Conservation (phyloP, 2,888 invertebrate genomes). For the Melanotus villosus region DNA sequence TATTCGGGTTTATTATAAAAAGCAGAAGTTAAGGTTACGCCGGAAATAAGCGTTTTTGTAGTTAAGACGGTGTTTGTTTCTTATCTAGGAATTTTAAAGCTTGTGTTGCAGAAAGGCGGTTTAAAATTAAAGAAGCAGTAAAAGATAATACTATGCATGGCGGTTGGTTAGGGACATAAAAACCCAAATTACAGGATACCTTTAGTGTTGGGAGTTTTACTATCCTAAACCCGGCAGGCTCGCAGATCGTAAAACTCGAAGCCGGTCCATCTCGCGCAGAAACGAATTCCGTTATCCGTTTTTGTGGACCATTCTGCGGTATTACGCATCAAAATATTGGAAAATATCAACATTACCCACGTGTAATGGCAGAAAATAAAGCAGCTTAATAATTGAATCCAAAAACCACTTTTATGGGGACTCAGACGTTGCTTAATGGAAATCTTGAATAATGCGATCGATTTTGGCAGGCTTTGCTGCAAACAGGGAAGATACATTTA, state of each 20-base stretch:
- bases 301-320: slow-evolving; percentile 37
- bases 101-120: slow-evolving; percentile 22
- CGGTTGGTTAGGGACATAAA: slow-evolving; percentile 50
- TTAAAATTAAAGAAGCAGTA: slow-evolving; percentile 44
- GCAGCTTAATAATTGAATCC: slow-evolving; percentile 35
- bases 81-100: slow-evolving; percentile 28
- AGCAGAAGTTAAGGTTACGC: too few relatives aligned
- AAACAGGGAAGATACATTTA: slow-evolving; percentile 36
- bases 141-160: slow-evolving; percentile 47
- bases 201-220: slow-evolving; percentile 48
- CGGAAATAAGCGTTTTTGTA: too few relatives aligned
- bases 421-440: slow-evolving; percentile 26
- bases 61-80: slow-evolving; percentile 12
- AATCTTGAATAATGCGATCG: slow-evolving; percentile 31
- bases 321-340: slow-evolving; percentile 39
- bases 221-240: slow-evolving; percentile 43
- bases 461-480: slow-evolving; percentile 26
- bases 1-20: too few relatives aligned
- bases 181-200: slow-evolving; percentile 48
- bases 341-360: slow-evolving; percentile 38
- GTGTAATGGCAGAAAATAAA: slow-evolving; percentile 18
- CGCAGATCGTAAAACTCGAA: slow-evolving; percentile 47
- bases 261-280: slow-evolving; percentile 37
- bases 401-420: slow-evolving; percentile 23
- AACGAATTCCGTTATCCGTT: slow-evolving; percentile 44